Conservation (phyloP, 2,888 invertebrate genomes). For the Abrostola tripartita region DNA sequence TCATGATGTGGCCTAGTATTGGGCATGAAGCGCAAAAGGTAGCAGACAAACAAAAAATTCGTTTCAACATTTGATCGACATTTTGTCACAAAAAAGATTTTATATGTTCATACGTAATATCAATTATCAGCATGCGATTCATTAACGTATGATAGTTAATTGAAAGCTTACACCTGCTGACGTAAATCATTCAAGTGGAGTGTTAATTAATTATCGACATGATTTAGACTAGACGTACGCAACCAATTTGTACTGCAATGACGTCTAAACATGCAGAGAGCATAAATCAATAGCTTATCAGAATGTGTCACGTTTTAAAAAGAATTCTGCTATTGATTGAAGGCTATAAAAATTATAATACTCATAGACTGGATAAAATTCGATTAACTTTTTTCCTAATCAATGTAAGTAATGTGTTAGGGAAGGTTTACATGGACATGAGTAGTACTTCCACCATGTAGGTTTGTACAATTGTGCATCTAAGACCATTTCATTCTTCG, state of each 20-base stretch:
- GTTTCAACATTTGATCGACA: too few relatives aligned
- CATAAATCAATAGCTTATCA: slow-evolving; percentile 8
- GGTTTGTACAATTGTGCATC: too few relatives aligned
- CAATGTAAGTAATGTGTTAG: too few relatives aligned
- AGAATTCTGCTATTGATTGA: neutral
- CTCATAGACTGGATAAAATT: neutral
- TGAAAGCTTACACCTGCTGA: slow-evolving; percentile 18
- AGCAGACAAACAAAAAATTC: too few relatives aligned
- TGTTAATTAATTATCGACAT: slow-evolving; percentile 17
- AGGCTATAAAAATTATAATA: slow-evolving; percentile 1
- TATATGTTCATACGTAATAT: neutral
- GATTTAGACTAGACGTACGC: slow-evolving; percentile 2
- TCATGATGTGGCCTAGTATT: too few relatives aligned
- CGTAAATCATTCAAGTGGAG: slow-evolving; percentile 14
- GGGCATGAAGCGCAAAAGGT: too few relatives aligned
- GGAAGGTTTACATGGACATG: too few relatives aligned
- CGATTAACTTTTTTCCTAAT: neutral
- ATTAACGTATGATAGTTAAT: slow-evolving; percentile 6
- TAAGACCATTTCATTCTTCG: too few relatives aligned
- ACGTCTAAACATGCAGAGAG: slow-evolving; percentile 1
- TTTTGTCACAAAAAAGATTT: too few relatives aligned
- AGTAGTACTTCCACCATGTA: too few relatives aligned
- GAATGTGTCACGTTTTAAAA: slow-evolving; percentile 11
- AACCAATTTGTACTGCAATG: slow-evolving; percentile 7
- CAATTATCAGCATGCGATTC: neutral